Evolutionary conservation across 2,113 vertebrate genomes (phyloP), one percentile per base, ranked within the genome.

Genomic region (Alaudala cheleensis): DNA sequence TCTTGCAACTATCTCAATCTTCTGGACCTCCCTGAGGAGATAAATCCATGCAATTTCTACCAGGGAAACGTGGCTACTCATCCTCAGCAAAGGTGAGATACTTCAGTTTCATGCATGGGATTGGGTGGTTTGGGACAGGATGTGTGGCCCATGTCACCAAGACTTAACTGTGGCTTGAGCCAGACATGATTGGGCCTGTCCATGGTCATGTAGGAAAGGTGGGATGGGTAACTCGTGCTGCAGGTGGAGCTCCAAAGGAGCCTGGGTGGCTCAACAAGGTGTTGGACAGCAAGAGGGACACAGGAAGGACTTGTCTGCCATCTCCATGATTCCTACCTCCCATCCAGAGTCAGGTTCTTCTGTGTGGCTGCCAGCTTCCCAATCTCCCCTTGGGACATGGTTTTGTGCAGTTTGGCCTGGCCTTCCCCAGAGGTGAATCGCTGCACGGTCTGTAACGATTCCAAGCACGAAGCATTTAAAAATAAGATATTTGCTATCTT

Each of bases 381-480:
- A 28, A 99, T 97, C 95, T 99, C 99, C 91, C 98, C 99, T 33
- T 99, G 99, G 25, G 99, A 99, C 98, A 99, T 97, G 62, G 99
- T 97, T 96, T 99, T 99, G 78, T 99, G 99, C 47, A 99, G 97
- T 79, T 98, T 99, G 72, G 97, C 95, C 89, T 98, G 98, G 74
- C 98, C 98, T 76, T 98, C 98, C 26, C 90, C 92, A 5, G 93
- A 93, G 31, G 95, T 53, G 49, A 97, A 96, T 21, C 98, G 97
- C 97, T 99, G 98, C 89, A 98, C 98, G 0, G 97, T 98, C 98
- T 98, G 97, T 47, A 98, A 97, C 1, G 19, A 98, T 95, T 92
- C 93, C 69, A 97, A 95, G 92, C 14, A 45, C 0, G 5, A 88
- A 92, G 66, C 17, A 4, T 93, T 96, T 88, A 83, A 86, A 95